phyloP scores from a whole-genome alignment of 2,888 invertebrate genomes.

The Habrosyne pyritoides region DNA sequence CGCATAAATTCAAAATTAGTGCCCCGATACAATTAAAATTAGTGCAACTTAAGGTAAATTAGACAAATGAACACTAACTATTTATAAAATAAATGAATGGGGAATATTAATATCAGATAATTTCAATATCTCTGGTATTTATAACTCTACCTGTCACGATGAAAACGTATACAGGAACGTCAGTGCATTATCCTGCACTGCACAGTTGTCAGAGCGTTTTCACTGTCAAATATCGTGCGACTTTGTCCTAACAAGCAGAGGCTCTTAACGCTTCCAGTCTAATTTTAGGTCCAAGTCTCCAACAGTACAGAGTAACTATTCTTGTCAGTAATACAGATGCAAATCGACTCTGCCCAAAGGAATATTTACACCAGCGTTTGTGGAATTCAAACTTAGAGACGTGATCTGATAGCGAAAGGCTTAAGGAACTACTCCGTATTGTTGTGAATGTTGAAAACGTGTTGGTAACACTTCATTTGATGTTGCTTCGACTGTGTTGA shows the following conservation, averaged over 20 bases:
- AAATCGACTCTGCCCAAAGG: slow-evolving; percentile 51
- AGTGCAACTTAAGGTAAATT: too few species aligned
- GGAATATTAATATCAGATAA: too few species aligned
- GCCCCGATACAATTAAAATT: too few species aligned
- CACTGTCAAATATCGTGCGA: not conserved
- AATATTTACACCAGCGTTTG: slow-evolving; percentile 46
- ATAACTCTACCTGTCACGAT: too few species aligned
- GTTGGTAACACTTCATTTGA: not conserved
- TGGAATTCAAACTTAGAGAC: slow-evolving; percentile 33
- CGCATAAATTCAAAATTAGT: too few species aligned
- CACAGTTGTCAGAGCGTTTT: not conserved
- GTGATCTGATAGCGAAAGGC: slow-evolving; percentile 22
- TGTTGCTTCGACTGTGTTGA: not conserved
- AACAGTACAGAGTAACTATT: slow-evolving; percentile 36
- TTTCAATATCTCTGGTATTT: too few species aligned
- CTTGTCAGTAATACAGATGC: slow-evolving; percentile 53
- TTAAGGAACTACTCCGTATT: slow-evolving; percentile 25
- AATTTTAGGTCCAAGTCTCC: slow-evolving; percentile 18
- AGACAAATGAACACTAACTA: too few species aligned
- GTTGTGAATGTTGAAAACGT: slow-evolving; percentile 22
- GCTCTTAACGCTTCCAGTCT: not conserved
- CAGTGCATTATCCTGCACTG: not conserved
- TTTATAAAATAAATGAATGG: too few species aligned
- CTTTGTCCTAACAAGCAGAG: not conserved
- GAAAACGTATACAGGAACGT: too few species aligned